Conservation (phyloP, 2,888 invertebrate genomes). For the Habrosyne pyritoides region DNA sequence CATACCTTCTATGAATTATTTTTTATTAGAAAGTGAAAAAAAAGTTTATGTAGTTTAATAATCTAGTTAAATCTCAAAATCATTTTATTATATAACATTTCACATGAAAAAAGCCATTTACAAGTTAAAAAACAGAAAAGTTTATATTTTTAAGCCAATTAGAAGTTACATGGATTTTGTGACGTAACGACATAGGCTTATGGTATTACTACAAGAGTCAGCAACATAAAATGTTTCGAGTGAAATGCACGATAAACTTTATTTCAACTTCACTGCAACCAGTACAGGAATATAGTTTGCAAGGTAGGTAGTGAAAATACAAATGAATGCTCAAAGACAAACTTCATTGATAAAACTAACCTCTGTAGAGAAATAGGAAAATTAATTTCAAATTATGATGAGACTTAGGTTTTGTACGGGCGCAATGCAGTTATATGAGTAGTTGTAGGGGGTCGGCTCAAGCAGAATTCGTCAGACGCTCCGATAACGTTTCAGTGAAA, state of each 20-base stretch:
- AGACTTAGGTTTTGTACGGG: constrained; percentile 35
- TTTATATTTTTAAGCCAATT: background rate
- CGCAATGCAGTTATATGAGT: constrained; percentile 76
- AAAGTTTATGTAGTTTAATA: too few species aligned
- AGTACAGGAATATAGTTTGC: background rate
- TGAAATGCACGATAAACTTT: background rate
- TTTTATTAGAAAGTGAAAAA: too few species aligned
- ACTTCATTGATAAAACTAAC: background rate
- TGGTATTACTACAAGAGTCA: background rate
- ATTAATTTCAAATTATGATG: constrained; percentile 17
- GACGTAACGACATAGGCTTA: background rate
- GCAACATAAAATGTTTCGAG: background rate
- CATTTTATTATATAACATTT: background rate
- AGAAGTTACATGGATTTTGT: background rate
- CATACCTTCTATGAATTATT: too few species aligned
- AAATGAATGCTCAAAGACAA: background rate
- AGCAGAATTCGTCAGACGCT: constrained; percentile 65
- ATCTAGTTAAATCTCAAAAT: too few species aligned
- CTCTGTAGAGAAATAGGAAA: background rate
- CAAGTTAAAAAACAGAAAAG: background rate
- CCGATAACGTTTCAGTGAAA: constrained; percentile 64
- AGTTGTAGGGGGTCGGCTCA: constrained; percentile 51
- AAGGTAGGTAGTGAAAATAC: background rate
- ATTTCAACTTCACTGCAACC: background rate
- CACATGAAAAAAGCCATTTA: background rate